Evolutionary conservation across 1,140 invertebrate genomes (phyloP).

Genomic region (Macrocentrus cingulum): DNA sequence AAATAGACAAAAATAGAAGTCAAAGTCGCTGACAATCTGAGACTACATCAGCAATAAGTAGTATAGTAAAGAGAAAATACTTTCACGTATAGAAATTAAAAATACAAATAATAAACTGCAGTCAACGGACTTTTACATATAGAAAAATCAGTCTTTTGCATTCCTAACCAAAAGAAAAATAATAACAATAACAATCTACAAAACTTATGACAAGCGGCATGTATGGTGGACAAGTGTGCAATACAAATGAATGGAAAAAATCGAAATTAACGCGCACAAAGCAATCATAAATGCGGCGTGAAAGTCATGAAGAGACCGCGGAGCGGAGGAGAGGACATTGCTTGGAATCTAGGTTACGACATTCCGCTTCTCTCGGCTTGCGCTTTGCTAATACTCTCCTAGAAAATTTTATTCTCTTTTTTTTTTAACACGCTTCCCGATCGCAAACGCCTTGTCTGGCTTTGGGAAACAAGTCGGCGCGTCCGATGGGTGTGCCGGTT

Average conservation of each 20-base stretch:
- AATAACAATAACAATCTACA: too few relatives aligned
- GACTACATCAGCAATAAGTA: too few relatives aligned
- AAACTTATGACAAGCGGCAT: too few relatives aligned
- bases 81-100: too few relatives aligned
- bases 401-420: background rate
- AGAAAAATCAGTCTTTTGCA: too few relatives aligned
- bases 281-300: slow-evolving; percentile 9
- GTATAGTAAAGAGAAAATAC: too few relatives aligned
- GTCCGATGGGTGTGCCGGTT: slow-evolving; percentile 30
- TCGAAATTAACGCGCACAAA: slow-evolving; percentile 4
- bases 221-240: too few relatives aligned
- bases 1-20: too few relatives aligned
- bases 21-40: too few relatives aligned
- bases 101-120: too few relatives aligned
- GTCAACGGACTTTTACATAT: too few relatives aligned
- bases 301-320: slow-evolving; percentile 9
- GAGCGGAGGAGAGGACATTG: slow-evolving; percentile 25
- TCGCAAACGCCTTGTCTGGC: background rate
- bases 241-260: slow-evolving; percentile 16
- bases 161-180: too few relatives aligned
- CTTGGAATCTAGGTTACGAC: slow-evolving; percentile 33
- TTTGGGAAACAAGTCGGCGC: background rate
- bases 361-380: slow-evolving; percentile 21
- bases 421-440: background rate
- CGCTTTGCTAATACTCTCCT: background rate